phyloP scores from a whole-genome alignment of 1,140 invertebrate species.

The Bombus sibiricus region DNA sequence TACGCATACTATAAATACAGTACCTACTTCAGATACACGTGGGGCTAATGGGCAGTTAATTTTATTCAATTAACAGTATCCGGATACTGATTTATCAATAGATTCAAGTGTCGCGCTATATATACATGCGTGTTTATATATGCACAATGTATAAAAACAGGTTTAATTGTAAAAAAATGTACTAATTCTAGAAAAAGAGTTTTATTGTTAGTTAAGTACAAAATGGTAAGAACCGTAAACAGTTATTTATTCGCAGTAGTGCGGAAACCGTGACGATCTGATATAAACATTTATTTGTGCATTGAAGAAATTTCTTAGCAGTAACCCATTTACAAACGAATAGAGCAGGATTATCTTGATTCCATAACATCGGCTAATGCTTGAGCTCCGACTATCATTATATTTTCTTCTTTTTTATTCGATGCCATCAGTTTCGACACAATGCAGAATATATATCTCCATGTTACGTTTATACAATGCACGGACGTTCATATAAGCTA shows the following conservation, averaged over 20 bases:
- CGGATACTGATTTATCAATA: constrained; percentile 20
- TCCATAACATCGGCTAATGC: not conserved
- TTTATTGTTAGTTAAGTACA: constrained; percentile 10
- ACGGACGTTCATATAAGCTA: constrained; percentile 9
- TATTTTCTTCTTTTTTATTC: not conserved
- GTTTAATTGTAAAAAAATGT: not conserved
- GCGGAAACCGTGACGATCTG: constrained; percentile 45
- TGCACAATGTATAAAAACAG: not conserved
- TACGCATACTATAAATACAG: constrained; percentile 25
- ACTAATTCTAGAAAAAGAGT: not conserved
- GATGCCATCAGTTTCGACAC: not conserved
- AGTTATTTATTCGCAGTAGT: constrained; percentile 38
- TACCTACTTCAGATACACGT: constrained; percentile 12
- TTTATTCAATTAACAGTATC: constrained; percentile 5
- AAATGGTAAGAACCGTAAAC: constrained; percentile 24
- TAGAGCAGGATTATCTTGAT: constrained; percentile 5
- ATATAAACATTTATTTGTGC: constrained; percentile 26
- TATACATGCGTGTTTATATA: not conserved
- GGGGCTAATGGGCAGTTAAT: constrained; percentile 42
- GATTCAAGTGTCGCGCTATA: not conserved
- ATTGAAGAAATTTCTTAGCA: constrained; percentile 34
- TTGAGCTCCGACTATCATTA: not conserved
- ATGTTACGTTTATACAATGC: not conserved
- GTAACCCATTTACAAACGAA: constrained; percentile 41
- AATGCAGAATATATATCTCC: not conserved